These are phyloP conservation scores for Staurois parvus DNA, from an alignment of 2,797 vertebrate genomes.

Conservation along the genomic window DNA sequence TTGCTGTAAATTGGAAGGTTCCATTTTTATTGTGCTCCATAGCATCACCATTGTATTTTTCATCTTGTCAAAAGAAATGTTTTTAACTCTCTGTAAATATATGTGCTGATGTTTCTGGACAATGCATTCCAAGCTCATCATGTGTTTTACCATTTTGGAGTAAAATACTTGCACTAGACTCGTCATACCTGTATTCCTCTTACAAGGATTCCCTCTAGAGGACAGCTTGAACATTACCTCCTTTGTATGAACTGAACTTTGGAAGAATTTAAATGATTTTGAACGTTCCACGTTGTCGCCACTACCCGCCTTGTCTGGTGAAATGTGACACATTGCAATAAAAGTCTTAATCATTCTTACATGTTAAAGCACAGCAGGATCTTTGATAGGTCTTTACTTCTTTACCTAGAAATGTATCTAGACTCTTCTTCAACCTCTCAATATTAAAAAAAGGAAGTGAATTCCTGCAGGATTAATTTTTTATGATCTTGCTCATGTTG, in stretches of 20 bases:
- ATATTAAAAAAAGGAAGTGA: neutral
- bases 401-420: neutral
- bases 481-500: no score
- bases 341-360: conserved; percentile 38
- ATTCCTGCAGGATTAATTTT: neutral
- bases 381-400: neutral
- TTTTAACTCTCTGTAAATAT: conserved; percentile 60
- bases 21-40: conserved; percentile 55
- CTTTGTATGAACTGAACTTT: conserved; percentile 35
- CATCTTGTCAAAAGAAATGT: conserved; percentile 48
- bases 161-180: conserved; percentile 48
- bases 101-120: conserved; percentile 15
- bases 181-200: neutral
- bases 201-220: conserved; percentile 11
- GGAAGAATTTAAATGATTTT: neutral
- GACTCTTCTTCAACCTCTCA: neutral
- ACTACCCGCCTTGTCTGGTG: conserved; percentile 46
- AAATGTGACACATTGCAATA: conserved; percentile 56
- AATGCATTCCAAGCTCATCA: conserved; percentile 27
- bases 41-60: conserved; percentile 27
- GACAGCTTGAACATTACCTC: conserved; percentile 23
- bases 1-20: conserved; percentile 36
- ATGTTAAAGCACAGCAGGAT: neutral
- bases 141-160: conserved; percentile 46
- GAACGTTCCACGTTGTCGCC: conserved; percentile 15